Base-by-base conservation (phyloP, 30 jellyfish, hydroid and myxozoan genomes). In the Cassiopea xamachana region DNA sequence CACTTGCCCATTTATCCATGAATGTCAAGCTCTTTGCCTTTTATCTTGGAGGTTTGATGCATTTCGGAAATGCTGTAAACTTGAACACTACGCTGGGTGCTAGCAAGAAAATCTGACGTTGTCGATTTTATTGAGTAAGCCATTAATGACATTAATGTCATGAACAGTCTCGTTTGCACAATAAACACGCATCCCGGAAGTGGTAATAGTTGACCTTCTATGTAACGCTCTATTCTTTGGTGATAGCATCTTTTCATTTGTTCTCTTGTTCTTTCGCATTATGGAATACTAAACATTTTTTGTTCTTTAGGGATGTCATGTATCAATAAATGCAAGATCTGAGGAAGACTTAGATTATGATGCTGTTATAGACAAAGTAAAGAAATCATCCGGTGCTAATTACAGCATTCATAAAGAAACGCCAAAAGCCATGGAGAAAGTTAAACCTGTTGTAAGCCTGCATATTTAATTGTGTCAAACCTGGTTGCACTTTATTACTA, bases 311-410 rank as follows among this genome's bases (percentile, higher is more conserved):
- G 99, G 99, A 10, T 96, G 96, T 64, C 99, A 95, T 84, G 99
- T 95, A 69, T 88, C 97, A 72, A 69, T 95, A 12, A 91, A 91
- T 51, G 99, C 99, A 71, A 89, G 99, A 46, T 81, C 93, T 4
- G 99, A 95, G n/a, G 96, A 87, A n/a, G 99, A 95, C 80, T 83
- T 95, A 47, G 98, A 95, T 82, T 89, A 90, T 81, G 93, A 87
- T 62, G 84, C 85, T 1, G 88, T 95, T 2, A 47, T 95, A 84
- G 98, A 95, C 27, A 95, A 91, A 83, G 99, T 95, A 46, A 95
- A 95, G 79, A 84, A 77, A 50, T 87, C 99, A 27, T 95, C 99
- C 43, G 99, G 99, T 76, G 94, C 99, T 39, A 95, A 95, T 72
- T 95, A 95, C 89, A 84, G 99, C 49, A 58, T 95, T 61, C 99